These are phyloP conservation scores for Ariopsis seemanni DNA, from an alignment of 2,113 vertebrate genomes.

Conservation along the genomic window DNA sequence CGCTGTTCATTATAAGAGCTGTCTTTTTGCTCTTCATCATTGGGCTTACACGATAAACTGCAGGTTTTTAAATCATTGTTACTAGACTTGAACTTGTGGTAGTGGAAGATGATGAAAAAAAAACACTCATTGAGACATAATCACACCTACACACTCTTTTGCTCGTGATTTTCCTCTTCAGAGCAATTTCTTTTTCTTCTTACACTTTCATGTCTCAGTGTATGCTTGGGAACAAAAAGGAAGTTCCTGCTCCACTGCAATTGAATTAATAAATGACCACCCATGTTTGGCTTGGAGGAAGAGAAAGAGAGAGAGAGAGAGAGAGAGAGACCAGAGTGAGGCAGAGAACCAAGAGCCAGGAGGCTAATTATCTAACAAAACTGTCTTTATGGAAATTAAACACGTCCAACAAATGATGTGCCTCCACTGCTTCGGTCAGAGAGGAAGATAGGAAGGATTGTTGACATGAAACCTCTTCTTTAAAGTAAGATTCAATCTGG, in stretches of 20 bases:
- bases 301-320: background rate
- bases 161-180: background rate
- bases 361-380: conserved; percentile 77
- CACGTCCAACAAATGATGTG: conserved; percentile 65
- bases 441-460: background rate
- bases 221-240: conserved; percentile 50
- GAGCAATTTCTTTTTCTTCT: too few species aligned
- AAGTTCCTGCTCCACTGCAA: conserved; percentile 65
- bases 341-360: conserved; percentile 65
- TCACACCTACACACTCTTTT: background rate
- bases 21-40: background rate
- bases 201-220: conserved; percentile 1
- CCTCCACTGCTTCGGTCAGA: conserved; percentile 59
- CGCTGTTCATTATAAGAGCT: background rate
- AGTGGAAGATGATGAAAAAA: background rate
- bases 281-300: conserved; percentile 72
- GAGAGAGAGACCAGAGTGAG: conserved; percentile 65
- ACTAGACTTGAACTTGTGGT: background rate
- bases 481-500: background rate
- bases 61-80: background rate
- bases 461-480: background rate
- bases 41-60: background rate
- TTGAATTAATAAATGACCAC: conserved; percentile 77
- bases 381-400: conserved; percentile 77
- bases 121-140: background rate